Evolutionary conservation across 2,113 vertebrate species (phyloP), one percentile per base, ranked within the genome.

Genomic region (Onychostruthus taczanowskii): DNA sequence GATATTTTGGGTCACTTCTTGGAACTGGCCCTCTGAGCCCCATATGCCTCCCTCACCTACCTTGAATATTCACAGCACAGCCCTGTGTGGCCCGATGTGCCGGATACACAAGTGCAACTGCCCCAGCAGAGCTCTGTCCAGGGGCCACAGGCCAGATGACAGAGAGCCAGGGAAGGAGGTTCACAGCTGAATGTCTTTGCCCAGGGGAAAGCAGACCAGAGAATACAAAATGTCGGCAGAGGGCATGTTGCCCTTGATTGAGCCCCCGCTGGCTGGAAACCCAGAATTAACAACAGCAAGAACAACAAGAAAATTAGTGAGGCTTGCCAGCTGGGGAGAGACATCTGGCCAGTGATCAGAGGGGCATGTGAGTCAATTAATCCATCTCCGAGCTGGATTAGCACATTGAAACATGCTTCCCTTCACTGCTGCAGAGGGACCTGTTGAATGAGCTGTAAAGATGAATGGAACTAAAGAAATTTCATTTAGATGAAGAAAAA

Each of bases 291-390:
- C 93, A 96, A 89, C 82, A 90, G 70, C 81, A 84, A 59, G 97
- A 96, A 96, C 94, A 94, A 96, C 92, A 93, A 96, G 95, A 92
- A 96, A 96, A 91, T 93, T 18, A 35, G 91, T 56, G 81, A 94
- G 85, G 80, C 67, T 95, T 97, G 97, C 97, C 97, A 98, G 96
- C 96, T 96, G 92, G 81, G 96, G 84, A 96, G 37, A 94, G 97
- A 94, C 94, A 96, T 94, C 97, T 98, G 98, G 98, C 98, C 96
- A 62, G 79, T 78, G 93, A 97, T 97, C 97, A 98, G 96, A 98
- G 93, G 63, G 89, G 53, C n/a, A 62, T 43, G 75, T 87, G 84
- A 85, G 43, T 92, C 90, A 96, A 92, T 97, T 95, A 90, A 95
- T 97, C 96, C 94, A 96, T 85, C 79, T 89, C 81, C 0, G 33